Percentiles rank a stretch among this genome's conserved stretches.
These are phyloP conservation scores for Melozone crissalis DNA, from an alignment of 2,113 vertebrate genomes.

Conservation along the genomic window DNA sequence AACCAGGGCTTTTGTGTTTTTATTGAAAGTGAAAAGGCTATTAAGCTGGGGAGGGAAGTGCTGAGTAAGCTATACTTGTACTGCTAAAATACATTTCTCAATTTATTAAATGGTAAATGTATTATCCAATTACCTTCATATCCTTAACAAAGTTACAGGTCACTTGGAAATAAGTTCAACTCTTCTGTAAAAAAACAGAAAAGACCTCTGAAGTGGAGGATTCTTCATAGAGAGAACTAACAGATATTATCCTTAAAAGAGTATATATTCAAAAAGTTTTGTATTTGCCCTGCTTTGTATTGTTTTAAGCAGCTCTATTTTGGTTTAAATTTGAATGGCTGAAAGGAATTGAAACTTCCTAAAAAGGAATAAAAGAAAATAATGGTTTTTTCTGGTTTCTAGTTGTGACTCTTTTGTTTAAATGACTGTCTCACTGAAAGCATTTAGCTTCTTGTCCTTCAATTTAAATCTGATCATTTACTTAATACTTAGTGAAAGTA, in stretches of 20 bases:
- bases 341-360: not conserved
- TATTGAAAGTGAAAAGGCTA: slow-evolving; percentile 24
- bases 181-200: not conserved
- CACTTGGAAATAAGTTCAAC: slow-evolving; percentile 20
- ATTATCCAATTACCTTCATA: slow-evolving; percentile 58
- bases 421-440: not conserved
- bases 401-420: not conserved
- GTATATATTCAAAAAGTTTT: not conserved
- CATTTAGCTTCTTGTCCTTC: not conserved
- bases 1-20: not conserved
- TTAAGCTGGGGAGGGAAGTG: not conserved
- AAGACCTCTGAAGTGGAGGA: not conserved
- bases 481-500: not conserved
- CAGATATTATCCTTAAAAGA: not conserved
- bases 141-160: slow-evolving; percentile 48
- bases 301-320: not conserved
- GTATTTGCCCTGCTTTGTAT: not conserved
- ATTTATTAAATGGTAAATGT: slow-evolving; percentile 35
- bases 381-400: not conserved
- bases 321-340: not conserved
- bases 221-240: not conserved
- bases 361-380: not conserved
- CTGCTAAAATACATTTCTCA: slow-evolving; percentile 31
- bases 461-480: not conserved
- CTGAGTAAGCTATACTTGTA: slow-evolving; percentile 58